Evolutionary conservation across 1,140 invertebrate species (phyloP).

Genomic region (Schmidtea mediterranea): DNA sequence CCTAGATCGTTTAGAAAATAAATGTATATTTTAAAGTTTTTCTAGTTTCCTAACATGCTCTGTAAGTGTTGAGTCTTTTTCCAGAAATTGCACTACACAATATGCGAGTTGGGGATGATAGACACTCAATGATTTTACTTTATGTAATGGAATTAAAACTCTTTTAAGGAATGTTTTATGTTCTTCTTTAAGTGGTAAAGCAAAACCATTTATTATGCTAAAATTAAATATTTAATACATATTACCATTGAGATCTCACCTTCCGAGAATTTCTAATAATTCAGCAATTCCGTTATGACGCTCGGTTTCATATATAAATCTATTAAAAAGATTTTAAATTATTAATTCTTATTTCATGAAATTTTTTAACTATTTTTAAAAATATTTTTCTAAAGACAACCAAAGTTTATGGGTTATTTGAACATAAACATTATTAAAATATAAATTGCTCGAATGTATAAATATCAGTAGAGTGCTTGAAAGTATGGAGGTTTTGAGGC

Average conservation of each 20-base stretch:
- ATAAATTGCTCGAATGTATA: no score
- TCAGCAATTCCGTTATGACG: conserved; percentile 43
- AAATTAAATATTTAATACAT: background rate
- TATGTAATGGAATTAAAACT: conserved; percentile 18
- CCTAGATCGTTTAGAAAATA: conserved; percentile 22
- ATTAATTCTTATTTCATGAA: no score
- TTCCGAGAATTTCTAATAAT: conserved; percentile 21
- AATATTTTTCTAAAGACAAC: no score
- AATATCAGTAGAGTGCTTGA: no score
- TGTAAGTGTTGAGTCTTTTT: conserved; percentile 55
- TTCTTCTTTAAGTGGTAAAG: conserved; percentile 24
- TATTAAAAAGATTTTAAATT: conserved; percentile 9
- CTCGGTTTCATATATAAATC: conserved; percentile 98
- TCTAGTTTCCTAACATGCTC: conserved; percentile 37
- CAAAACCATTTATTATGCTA: conserved; percentile 24
- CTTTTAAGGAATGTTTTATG: conserved; percentile 18
- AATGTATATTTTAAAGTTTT: no score
- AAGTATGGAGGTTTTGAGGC: no score
- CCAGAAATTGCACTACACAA: conserved; percentile 80
- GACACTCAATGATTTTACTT: conserved; percentile 8
- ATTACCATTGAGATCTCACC: conserved; percentile 33
- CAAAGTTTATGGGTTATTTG: no score
- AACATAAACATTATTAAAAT: no score
- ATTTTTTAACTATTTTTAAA: no score
- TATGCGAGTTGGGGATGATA: conserved; percentile 36